phyloP scores from a whole-genome alignment of 1,140 invertebrate genomes.

The Leptinotarsa texana region DNA sequence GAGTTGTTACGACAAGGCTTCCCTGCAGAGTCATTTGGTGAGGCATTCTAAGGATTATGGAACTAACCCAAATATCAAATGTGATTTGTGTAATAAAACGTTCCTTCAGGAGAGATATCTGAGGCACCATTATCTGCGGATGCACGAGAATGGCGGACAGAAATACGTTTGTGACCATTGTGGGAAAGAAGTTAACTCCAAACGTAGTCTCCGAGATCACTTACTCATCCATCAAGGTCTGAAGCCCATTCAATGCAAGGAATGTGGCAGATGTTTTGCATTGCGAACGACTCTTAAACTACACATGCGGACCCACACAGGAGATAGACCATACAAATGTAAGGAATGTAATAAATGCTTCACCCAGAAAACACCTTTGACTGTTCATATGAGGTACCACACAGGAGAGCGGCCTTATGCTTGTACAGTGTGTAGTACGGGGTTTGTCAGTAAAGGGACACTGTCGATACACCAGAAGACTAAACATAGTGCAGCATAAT shows the following conservation, averaged over 20 bases:
- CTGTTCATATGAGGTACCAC: conserved; percentile 59
- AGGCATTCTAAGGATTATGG: conserved; percentile 41
- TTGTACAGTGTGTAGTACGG: conserved; percentile 67
- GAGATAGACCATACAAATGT: conserved; percentile 75
- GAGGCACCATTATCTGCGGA: conserved; percentile 41
- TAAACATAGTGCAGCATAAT: conserved; percentile 31
- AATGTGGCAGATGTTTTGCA: conserved; percentile 43
- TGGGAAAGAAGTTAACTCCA: conserved; percentile 45
- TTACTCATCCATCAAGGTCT: conserved; percentile 46
- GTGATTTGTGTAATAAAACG: conserved; percentile 57
- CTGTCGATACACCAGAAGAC: conserved; percentile 41
- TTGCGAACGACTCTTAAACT: conserved; percentile 60
- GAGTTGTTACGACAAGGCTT: conserved; percentile 44
- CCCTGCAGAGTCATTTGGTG: conserved; percentile 41
- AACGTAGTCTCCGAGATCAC: conserved; percentile 44
- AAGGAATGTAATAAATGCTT: conserved; percentile 68
- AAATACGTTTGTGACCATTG: conserved; percentile 45
- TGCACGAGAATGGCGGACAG: conserved; percentile 44
- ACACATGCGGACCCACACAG: conserved; percentile 77
- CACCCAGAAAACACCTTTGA: conserved; percentile 46
- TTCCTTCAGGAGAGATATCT: conserved; percentile 45
- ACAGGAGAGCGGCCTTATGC: conserved; percentile 65
- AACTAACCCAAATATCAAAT: conserved; percentile 55
- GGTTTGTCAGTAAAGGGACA: conserved; percentile 64
- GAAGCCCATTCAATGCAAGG: conserved; percentile 48